Percentiles rank a stretch among this genome's conserved stretches.
Conservation (phyloP, 2,797 vertebrate genomes). For the Sebastolobus alascanus region DNA sequence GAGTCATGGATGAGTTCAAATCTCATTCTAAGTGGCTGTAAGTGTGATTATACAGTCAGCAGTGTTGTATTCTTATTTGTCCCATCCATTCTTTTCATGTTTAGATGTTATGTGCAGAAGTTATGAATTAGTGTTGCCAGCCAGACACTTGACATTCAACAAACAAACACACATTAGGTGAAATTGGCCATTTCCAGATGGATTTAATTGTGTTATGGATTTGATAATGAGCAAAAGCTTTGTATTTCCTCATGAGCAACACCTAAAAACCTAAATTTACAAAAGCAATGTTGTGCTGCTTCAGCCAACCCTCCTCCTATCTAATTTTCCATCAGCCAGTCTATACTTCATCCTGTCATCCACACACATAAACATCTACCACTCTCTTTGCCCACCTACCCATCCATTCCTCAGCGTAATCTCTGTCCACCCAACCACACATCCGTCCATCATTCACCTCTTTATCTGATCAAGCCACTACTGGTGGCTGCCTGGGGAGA, state of each 20-base stretch:
- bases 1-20: background rate
- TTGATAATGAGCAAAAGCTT: background rate
- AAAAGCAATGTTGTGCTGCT: background rate
- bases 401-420: slow-evolving; percentile 33
- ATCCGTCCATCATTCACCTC: slow-evolving; percentile 42
- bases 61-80: background rate
- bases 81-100: background rate
- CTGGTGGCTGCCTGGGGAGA: slow-evolving; percentile 7
- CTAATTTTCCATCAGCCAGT: slow-evolving; percentile 7
- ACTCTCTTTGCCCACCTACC: slow-evolving; percentile 1
- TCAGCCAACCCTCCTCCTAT: background rate
- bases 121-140: background rate
- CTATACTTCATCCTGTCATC: slow-evolving; percentile 14
- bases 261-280: slow-evolving; percentile 5
- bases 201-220: background rate
- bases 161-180: background rate
- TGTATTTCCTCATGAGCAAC: background rate
- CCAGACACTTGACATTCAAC: background rate
- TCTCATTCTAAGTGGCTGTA: background rate
- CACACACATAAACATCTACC: slow-evolving; percentile 12
- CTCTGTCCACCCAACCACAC: slow-evolving; percentile 27
- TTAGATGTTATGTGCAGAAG: background rate
- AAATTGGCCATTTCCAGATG: background rate
- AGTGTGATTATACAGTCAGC: background rate
- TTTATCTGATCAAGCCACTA: slow-evolving; percentile 31